Evolutionary conservation across 2,888 invertebrate genomes (phyloP).

Genomic region (Marronus borbonicus): DNA sequence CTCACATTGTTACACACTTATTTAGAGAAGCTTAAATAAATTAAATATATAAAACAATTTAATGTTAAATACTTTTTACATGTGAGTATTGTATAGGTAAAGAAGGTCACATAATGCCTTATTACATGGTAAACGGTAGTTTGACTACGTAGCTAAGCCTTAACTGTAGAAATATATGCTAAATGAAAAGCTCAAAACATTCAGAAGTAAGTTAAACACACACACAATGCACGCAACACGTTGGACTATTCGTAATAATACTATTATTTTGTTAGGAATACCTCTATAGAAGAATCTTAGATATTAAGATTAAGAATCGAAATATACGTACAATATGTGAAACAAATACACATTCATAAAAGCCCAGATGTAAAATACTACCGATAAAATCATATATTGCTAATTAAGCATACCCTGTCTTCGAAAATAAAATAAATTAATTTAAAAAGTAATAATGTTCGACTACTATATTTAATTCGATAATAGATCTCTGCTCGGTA

Average conservation of each 20-base stretch:
- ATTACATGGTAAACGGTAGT: conserved; percentile 68
- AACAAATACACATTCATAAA: conserved; percentile 16
- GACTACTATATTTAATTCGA: conserved; percentile 41
- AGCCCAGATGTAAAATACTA: conserved; percentile 28
- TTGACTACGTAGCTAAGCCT: conserved; percentile 62
- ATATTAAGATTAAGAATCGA: conserved; percentile 34
- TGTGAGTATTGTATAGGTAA: conserved; percentile 67
- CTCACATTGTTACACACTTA: conserved; percentile 61
- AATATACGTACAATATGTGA: conserved; percentile 33
- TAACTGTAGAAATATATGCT: conserved; percentile 58
- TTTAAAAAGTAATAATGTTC: conserved; percentile 51
- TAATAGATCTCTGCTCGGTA: conserved; percentile 20
- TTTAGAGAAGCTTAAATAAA: conserved; percentile 54
- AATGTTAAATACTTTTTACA: conserved; percentile 63
- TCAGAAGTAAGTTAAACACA: conserved; percentile 47
- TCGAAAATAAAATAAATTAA: conserved; percentile 57
- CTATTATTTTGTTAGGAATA: conserved; percentile 64
- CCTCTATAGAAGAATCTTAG: conserved; percentile 52
- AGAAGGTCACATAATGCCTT: conserved; percentile 68
- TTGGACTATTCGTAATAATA: conserved; percentile 61
- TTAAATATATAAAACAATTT: conserved; percentile 60
- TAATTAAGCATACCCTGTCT: conserved; percentile 45
- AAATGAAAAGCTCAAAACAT: conserved; percentile 49
- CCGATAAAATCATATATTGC: conserved; percentile 35
- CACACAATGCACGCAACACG: conserved; percentile 42